Evolutionary conservation across 2,888 invertebrate species (phyloP).

Genomic region (Scaptomyza caliginosa): DNA sequence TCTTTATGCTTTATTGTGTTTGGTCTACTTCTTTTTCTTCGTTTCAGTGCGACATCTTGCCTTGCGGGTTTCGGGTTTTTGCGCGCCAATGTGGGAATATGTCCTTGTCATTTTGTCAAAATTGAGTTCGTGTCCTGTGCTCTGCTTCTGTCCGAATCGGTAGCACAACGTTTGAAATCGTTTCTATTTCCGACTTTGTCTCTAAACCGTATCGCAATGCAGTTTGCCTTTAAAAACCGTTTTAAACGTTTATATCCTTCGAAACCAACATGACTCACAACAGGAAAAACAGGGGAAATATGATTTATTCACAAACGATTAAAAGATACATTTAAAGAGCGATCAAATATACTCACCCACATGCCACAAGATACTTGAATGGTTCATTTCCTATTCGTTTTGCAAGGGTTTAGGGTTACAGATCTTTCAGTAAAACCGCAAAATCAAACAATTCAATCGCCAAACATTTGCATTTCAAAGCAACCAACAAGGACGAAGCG

Average conservation of each 20-base stretch:
- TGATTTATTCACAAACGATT: neutral
- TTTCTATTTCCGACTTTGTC: neutral
- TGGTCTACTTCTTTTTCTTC: conserved; percentile 14
- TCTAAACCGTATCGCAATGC: neutral
- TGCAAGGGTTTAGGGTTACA: conserved; percentile 7
- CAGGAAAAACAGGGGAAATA: neutral
- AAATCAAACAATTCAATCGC: conserved; percentile 49
- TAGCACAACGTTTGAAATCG: conserved; percentile 23
- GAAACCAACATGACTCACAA: neutral
- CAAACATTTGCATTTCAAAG: conserved; percentile 44
- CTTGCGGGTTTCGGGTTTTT: conserved; percentile 37
- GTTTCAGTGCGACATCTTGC: conserved; percentile 56
- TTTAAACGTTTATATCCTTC: neutral
- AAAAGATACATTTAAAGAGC: neutral
- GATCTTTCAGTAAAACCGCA: conserved; percentile 32
- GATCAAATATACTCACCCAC: conserved; percentile 3
- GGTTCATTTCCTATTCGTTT: neutral
- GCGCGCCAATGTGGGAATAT: conserved; percentile 55
- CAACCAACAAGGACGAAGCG: neutral
- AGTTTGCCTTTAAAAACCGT: neutral
- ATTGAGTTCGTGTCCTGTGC: conserved; percentile 5
- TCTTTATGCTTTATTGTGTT: conserved; percentile 1
- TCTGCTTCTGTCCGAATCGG: conserved; percentile 32
- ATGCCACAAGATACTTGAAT: neutral
- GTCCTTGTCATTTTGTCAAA: conserved; percentile 6